phyloP scores from a whole-genome alignment of 2,113 vertebrate genomes.

The Hassar affinis region DNA sequence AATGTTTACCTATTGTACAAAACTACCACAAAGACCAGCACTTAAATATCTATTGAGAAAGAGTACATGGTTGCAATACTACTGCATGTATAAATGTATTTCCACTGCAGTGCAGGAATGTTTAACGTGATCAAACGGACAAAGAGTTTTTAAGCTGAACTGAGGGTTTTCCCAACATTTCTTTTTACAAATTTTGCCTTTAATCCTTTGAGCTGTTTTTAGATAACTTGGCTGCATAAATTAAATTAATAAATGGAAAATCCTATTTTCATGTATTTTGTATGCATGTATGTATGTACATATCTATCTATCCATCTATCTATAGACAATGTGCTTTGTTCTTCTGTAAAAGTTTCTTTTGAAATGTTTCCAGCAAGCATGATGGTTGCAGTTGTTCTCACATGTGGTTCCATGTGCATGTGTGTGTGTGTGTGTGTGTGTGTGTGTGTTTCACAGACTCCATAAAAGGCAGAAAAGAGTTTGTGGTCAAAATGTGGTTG shows the following conservation, averaged over 20 bases:
- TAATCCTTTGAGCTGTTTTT: background rate
- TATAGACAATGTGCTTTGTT: too few species aligned
- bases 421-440: background rate
- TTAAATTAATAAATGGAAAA: background rate
- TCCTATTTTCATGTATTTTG: background rate
- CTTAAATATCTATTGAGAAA: background rate
- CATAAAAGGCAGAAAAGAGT: conserved; percentile 31
- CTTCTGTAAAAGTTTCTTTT: background rate
- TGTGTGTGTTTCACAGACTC: conserved; percentile 30
- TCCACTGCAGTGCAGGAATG: background rate
- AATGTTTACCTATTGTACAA: background rate
- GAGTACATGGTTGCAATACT: background rate
- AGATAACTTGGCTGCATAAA: background rate
- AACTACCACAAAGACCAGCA: background rate
- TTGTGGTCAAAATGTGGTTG: conserved; percentile 33
- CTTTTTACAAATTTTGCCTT: background rate
- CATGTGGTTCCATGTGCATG: background rate
- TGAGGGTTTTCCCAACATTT: background rate
- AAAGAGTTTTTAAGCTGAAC: background rate
- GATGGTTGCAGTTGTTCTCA: background rate
- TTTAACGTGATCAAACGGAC: background rate
- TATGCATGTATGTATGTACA: background rate
- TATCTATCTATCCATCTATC: background rate
- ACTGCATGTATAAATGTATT: background rate
- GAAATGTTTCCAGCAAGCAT: background rate